These are phyloP conservation scores for Tachina fera DNA, from an alignment of 2,888 invertebrate genomes.

Conservation along the genomic window DNA sequence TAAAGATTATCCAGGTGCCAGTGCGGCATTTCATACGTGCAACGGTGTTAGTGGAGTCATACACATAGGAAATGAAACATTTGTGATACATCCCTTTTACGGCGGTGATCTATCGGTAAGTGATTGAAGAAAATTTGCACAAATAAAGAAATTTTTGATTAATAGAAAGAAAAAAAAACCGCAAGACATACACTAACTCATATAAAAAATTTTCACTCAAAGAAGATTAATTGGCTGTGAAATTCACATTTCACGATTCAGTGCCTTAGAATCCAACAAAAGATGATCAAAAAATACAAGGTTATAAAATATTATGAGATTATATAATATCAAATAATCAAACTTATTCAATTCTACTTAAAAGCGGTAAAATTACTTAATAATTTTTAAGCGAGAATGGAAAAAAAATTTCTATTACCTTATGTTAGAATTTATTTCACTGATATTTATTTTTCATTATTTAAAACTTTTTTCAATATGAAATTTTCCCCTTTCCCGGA, in stretches of 20 bases:
- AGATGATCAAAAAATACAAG: too few species aligned
- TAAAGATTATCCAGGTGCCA: constrained; percentile 97
- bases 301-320: too few species aligned
- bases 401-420: too few species aligned
- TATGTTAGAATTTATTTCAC: too few species aligned
- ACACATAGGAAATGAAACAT: constrained; percentile 98
- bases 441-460: too few species aligned
- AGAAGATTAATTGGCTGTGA: constrained; percentile 53
- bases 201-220: constrained; percentile 2
- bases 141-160: constrained; percentile 16
- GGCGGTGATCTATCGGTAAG: constrained; percentile 98
- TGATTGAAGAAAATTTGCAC: constrained; percentile 69
- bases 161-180: not conserved
- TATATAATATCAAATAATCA: too few species aligned
- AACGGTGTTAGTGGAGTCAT: constrained; percentile 99
- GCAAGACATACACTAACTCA: not conserved
- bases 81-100: constrained; percentile 98
- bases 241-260: constrained; percentile 56
- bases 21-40: constrained; percentile 98
- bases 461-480: not conserved
- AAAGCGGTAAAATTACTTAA: too few species aligned
- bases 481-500: not conserved
- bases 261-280: constrained; percentile 16
- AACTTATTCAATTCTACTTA: too few species aligned
- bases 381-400: too few species aligned